phyloP scores from a whole-genome alignment of 1,140 invertebrate genomes.

The Drosophila varians region DNA sequence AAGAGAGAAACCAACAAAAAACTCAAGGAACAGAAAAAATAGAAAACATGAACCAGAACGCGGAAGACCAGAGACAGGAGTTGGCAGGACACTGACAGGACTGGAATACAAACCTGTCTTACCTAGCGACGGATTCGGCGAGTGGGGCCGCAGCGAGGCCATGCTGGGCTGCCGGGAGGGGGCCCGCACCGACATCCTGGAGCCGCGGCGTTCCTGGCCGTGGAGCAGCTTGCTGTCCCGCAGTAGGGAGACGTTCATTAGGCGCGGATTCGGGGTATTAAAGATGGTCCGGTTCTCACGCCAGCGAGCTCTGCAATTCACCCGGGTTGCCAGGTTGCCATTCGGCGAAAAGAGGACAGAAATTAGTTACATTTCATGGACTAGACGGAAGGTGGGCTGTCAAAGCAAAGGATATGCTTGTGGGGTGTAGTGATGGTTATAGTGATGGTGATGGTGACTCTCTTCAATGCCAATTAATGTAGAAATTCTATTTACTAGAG shows the following conservation, averaged over 20 bases:
- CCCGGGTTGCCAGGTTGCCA: neutral
- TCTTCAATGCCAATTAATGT: slow-evolving; percentile 63
- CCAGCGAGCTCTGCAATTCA: slow-evolving; percentile 90
- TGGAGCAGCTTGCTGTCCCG: slow-evolving; percentile 92
- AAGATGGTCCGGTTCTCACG: slow-evolving; percentile 96
- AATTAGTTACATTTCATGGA: slow-evolving; percentile 28
- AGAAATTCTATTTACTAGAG: slow-evolving; percentile 62
- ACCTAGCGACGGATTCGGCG: slow-evolving; percentile 91
- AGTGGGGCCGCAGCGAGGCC: slow-evolving; percentile 91
- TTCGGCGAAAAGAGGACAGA: neutral
- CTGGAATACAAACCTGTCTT: slow-evolving; percentile 85
- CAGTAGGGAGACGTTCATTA: slow-evolving; percentile 94
- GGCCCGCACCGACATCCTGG: slow-evolving; percentile 89
- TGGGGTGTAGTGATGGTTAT: neutral
- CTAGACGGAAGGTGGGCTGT: slow-evolving; percentile 1
- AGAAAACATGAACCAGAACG: slow-evolving; percentile 24
- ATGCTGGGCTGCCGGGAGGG: slow-evolving; percentile 92
- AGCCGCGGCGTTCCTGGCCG: slow-evolving; percentile 89
- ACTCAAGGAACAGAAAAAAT: slow-evolving; percentile 16
- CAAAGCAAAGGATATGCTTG: slow-evolving; percentile 20
- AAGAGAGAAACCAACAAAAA: slow-evolving; percentile 33
- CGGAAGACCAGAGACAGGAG: slow-evolving; percentile 16
- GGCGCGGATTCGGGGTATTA: slow-evolving; percentile 95
- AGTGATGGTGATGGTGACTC: neutral
- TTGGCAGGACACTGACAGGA: slow-evolving; percentile 13